A percentile compares a stretch with the other conserved stretches of the same genome.
phyloP scores from a whole-genome alignment of 2,113 vertebrate species.

The Henicopernis longicauda region DNA sequence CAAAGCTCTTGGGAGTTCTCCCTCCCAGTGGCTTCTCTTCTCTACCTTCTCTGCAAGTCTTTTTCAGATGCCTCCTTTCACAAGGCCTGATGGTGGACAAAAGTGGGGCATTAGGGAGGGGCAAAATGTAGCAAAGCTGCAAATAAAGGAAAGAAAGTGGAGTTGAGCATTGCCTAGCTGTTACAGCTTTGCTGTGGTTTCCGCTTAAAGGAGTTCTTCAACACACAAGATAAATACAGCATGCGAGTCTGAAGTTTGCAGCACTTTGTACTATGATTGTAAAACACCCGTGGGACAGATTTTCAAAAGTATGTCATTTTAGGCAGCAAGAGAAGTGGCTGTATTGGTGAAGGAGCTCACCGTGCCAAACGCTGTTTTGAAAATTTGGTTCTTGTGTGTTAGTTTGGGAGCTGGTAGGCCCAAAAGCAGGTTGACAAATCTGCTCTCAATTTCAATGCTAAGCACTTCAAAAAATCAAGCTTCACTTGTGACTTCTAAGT shows the following conservation, averaged over 20 bases:
- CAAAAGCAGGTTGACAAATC: background rate
- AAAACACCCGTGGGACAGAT: background rate
- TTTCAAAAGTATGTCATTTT: background rate
- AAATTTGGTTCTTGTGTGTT: background rate
- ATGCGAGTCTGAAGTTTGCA: background rate
- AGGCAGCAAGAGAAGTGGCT: background rate
- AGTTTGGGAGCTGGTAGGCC: background rate
- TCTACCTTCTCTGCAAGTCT: background rate
- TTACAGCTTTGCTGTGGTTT: background rate
- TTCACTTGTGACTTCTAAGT: background rate
- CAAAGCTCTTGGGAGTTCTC: slow-evolving; percentile 30
- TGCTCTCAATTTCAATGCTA: background rate
- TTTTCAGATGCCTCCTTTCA: background rate
- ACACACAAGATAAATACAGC: background rate
- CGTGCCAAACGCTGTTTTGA: background rate
- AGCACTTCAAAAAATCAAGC: background rate
- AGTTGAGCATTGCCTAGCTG: background rate
- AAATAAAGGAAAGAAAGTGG: background rate
- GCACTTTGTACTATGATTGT: background rate
- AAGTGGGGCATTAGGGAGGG: background rate
- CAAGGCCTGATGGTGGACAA: background rate
- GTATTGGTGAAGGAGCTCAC: background rate
- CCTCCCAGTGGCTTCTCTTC: background rate
- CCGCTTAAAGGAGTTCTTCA: background rate
- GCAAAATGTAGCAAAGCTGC: background rate